Percentiles rank a stretch among this genome's conserved stretches.
phyloP scores from a whole-genome alignment of 2,888 invertebrate genomes.

The Zelleria hepariella region DNA sequence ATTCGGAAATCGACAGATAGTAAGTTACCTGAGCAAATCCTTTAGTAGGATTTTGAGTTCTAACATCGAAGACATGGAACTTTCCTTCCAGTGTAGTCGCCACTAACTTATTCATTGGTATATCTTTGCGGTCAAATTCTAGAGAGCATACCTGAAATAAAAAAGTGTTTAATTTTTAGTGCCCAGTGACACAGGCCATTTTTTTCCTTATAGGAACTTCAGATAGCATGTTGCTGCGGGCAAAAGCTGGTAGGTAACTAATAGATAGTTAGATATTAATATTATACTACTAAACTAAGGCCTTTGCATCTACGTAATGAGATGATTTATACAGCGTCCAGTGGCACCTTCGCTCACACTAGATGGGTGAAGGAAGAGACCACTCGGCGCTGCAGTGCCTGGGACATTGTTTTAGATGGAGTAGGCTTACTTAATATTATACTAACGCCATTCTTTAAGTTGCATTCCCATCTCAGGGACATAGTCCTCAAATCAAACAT shows the following conservation, averaged over 20 bases:
- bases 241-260: too few species aligned
- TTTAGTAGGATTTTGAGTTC: slow-evolving; percentile 88
- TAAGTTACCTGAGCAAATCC: slow-evolving; percentile 80
- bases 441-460: slow-evolving; percentile 89
- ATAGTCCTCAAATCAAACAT: slow-evolving; percentile 91
- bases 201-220: too few species aligned
- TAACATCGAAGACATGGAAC: slow-evolving; percentile 89
- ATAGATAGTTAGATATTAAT: not conserved
- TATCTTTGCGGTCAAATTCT: slow-evolving; percentile 94
- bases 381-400: too few species aligned
- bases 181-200: too few species aligned
- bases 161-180: too few species aligned
- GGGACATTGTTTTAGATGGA: too few species aligned
- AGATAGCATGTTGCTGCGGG: too few species aligned
- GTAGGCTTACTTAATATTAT: not conserved
- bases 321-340: too few species aligned
- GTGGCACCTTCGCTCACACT: too few species aligned
- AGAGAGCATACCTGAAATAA: slow-evolving; percentile 78
- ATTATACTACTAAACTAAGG: not conserved
- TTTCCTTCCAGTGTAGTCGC: slow-evolving; percentile 94
- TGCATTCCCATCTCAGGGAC: slow-evolving; percentile 90
- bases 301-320: too few species aligned
- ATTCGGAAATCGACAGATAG: too few species aligned
- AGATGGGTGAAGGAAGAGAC: too few species aligned
- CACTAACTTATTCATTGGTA: slow-evolving; percentile 94